Conservation (phyloP, 2,888 invertebrate genomes). For the Didymodactylos carnosus region DNA sequence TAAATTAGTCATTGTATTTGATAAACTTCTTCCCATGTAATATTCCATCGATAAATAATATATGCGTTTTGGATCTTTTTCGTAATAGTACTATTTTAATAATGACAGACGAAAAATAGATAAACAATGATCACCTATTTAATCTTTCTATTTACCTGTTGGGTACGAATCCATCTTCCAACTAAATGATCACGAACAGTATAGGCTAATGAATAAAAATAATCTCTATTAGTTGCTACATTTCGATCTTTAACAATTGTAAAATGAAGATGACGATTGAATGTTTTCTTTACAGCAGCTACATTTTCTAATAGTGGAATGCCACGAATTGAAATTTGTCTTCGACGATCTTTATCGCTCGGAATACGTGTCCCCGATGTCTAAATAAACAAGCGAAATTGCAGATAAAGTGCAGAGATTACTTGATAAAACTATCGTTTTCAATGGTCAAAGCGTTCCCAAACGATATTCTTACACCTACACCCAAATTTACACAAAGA, state of each 20-base stretch:
- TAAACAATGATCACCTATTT: too few species aligned
- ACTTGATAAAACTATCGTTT: too few species aligned
- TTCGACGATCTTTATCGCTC: slow-evolving; percentile 33
- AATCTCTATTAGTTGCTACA: slow-evolving; percentile 88
- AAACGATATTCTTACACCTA: too few species aligned
- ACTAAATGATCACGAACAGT: slow-evolving; percentile 93
- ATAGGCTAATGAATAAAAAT: slow-evolving; percentile 88
- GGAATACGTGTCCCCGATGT: too few species aligned
- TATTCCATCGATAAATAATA: slow-evolving; percentile 97
- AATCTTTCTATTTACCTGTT: too few species aligned
- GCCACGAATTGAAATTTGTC: slow-evolving; percentile 92
- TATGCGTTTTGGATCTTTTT: slow-evolving; percentile 92
- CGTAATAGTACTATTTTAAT: slow-evolving; percentile 92
- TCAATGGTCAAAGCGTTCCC: too few species aligned
- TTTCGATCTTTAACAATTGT: slow-evolving; percentile 96
- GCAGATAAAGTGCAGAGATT: too few species aligned
- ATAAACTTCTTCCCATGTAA: slow-evolving; percentile 92
- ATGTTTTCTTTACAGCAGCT: slow-evolving; percentile 80
- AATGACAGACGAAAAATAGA: too few species aligned
- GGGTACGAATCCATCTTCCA: slow-evolving; percentile 94
- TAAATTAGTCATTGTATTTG: slow-evolving; percentile 97
- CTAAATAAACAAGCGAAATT: too few species aligned
- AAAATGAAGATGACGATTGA: slow-evolving; percentile 95
- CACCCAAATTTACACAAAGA: too few species aligned
- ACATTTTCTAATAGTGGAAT: slow-evolving; percentile 93